A percentile compares a stretch with the other conserved stretches of the same genome.
phyloP scores from a whole-genome alignment of 2,113 vertebrate species.

The Erpornis zantholeuca region DNA sequence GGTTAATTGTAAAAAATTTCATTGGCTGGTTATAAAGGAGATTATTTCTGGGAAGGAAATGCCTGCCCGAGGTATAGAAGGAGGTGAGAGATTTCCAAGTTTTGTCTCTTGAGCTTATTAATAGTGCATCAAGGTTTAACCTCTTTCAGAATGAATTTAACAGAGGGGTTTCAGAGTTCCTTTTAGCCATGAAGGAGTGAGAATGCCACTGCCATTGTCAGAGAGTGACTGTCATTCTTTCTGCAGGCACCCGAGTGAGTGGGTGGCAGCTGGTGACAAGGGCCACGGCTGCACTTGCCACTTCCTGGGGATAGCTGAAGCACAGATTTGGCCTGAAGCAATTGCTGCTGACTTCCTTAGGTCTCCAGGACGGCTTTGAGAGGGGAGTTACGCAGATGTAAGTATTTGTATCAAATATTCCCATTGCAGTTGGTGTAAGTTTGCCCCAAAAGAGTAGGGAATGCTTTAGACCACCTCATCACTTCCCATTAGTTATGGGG shows the following conservation, averaged over 20 bases:
- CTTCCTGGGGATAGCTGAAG: background rate
- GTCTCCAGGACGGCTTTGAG: background rate
- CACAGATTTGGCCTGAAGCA: background rate
- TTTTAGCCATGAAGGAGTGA: background rate
- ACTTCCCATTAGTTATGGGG: background rate
- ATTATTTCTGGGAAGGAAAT: constrained; percentile 8
- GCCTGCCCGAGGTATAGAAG: background rate
- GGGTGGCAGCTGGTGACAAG: constrained; percentile 33
- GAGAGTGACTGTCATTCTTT: background rate
- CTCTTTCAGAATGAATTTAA: background rate
- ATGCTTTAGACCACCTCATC: background rate
- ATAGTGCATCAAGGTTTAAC: background rate
- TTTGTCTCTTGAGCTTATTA: background rate
- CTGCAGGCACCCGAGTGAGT: background rate
- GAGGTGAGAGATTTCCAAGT: background rate
- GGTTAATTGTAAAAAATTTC: constrained; percentile 8
- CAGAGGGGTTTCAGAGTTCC: background rate
- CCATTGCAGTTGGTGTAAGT: accelerated
- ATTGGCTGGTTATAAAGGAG: background rate
- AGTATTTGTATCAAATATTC: background rate
- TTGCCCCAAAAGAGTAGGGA: background rate
- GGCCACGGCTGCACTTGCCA: background rate
- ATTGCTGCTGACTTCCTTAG: background rate
- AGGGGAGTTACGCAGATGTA: background rate
- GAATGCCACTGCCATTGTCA: background rate